Base-by-base conservation (phyloP, 2,113 vertebrate genomes). In the Amazona guildingii region DNA sequence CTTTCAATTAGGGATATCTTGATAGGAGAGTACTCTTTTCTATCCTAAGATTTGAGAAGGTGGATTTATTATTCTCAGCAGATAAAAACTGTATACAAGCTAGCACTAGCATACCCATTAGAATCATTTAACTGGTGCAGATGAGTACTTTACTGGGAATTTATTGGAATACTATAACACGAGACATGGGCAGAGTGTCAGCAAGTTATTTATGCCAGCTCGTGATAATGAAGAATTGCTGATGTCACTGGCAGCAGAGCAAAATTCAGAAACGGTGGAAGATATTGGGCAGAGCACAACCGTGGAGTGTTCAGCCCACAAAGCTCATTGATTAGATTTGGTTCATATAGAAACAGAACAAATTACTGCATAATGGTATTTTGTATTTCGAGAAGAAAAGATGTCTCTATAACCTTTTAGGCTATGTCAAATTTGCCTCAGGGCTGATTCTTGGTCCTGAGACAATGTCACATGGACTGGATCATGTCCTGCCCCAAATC, bases 321-420 rank as follows among this genome's bases (percentile, higher is more conserved):
- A 86, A 81, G 80, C 10, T 91, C 76, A 84, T 95, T 86, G 83
- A 79, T 81, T 90, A 77, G 46, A 86, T 81, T 82, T 86, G 39
- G 7, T 75, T 94, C 66, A 52, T 95, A 23, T 18, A 82, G 80
- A 92, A 92, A 93, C 62, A 88, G 88, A 90, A 81, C 33, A 91
- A 78, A 90, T 72, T 86, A 55, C 80, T 68, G 46, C 37, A 70
- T 75, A 51, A 83, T 66, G 49, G 27, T 88, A 55, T 81, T 92
- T 95, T 94, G 91, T 95, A 92, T 95, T 94, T 79, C 55, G 43
- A 88, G 88, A 94, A 81, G 69, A 92, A 95, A 94, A 91, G 83
- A 91, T 68, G 61, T 6, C 35, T 96, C 51, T 91, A 48, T 92
- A 96, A 84, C 91, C 27, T 95, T 94, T 82, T 33, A 78, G 39